Evolutionary conservation across 30 jellyfish, hydroid and myxozoan species (phyloP).

Genomic region (Haliclystus octoradiatus): DNA sequence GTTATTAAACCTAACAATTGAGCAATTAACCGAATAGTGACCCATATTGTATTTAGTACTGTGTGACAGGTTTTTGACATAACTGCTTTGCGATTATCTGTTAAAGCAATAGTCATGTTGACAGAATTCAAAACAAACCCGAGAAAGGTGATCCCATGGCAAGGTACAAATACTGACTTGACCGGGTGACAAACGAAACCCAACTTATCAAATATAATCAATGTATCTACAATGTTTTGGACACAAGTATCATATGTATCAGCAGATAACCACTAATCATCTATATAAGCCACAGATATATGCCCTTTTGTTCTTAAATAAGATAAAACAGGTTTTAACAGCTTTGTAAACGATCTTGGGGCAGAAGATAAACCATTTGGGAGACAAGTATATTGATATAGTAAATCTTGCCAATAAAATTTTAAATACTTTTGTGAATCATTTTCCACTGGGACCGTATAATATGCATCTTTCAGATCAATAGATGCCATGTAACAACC

Average conservation of each 20-base stretch:
- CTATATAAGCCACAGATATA: background rate
- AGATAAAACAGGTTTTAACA: constrained; percentile 4
- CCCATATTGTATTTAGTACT: background rate
- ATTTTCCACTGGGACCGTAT: background rate
- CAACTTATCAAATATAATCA: background rate
- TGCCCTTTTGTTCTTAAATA: background rate
- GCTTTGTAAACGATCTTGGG: background rate
- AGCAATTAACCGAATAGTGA: background rate
- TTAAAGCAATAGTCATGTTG: background rate
- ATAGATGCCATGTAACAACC: constrained; percentile 10
- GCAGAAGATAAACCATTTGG: background rate
- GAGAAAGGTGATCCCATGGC: background rate
- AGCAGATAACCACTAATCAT: background rate
- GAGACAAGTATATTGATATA: constrained; percentile 1
- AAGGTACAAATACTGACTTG: background rate
- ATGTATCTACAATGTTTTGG: background rate
- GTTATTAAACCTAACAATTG: background rate
- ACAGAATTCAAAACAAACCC: background rate
- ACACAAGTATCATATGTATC: background rate
- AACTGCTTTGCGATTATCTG: background rate
- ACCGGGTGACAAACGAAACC: background rate
- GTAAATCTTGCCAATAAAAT: background rate
- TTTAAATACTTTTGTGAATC: background rate
- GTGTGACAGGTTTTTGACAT: background rate
- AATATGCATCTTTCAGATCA: constrained; percentile 4